Conservation (phyloP, 2,888 invertebrate species). For the Gandaritis pyraliata region DNA sequence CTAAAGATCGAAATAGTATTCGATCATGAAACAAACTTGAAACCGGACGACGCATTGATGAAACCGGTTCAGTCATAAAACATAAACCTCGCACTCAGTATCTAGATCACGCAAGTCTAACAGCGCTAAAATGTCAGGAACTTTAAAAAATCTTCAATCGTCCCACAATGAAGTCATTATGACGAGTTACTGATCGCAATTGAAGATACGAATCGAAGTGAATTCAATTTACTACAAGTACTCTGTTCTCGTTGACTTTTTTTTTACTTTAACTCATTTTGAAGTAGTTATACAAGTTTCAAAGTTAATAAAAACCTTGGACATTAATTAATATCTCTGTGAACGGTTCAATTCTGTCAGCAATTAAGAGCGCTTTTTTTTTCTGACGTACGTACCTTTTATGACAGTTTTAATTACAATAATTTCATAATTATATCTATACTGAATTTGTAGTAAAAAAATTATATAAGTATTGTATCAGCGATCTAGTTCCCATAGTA, state of each 20-base stretch:
- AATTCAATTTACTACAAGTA: constrained; percentile 50
- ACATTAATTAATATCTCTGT: constrained; percentile 13
- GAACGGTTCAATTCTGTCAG: constrained; percentile 10
- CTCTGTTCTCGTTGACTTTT: constrained; percentile 36
- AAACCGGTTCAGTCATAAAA: constrained; percentile 3
- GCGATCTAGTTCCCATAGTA: no score
- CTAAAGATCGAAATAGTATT: no score
- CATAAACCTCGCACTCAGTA: constrained; percentile 7
- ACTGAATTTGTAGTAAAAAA: no score
- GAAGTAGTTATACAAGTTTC: constrained; percentile 12
- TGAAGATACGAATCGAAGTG: constrained; percentile 51
- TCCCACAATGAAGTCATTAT: constrained; percentile 70
- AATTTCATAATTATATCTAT: not conserved
- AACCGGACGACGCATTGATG: not conserved
- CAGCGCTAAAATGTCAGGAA: constrained; percentile 43
- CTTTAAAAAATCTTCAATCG: constrained; percentile 38
- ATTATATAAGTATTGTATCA: no score
- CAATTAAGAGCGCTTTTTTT: constrained; percentile 15
- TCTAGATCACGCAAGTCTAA: constrained; percentile 30
- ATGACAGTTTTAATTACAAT: constrained; percentile 2
- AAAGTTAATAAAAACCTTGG: constrained; percentile 7
- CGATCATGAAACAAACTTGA: not conserved
- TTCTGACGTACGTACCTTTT: not conserved
- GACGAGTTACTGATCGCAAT: constrained; percentile 59
- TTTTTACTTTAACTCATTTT: constrained; percentile 13